Evolutionary conservation across 1,140 invertebrate genomes (phyloP), one percentile per base, ranked within the genome.

Genomic region (Dreissena polymorpha): DNA sequence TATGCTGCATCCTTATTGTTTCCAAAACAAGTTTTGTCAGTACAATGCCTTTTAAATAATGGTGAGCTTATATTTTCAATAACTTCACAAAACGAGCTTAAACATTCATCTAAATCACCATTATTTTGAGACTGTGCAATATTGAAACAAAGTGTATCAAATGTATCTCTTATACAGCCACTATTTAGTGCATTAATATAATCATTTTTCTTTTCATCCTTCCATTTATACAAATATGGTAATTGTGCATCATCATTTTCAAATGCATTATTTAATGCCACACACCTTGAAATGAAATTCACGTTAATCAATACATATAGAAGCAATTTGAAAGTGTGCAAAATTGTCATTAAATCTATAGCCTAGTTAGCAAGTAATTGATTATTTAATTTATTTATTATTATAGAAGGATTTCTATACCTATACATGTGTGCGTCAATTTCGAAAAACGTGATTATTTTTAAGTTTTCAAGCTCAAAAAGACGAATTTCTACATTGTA

Each of bases 1-100:
- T n/a, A 39, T 72, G 67, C n/a, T 23, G n/a, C 29, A 23, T 69
- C 13, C 27, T 18, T 29, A 69, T 69, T 21, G 27, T 29, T 69
- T 23, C n/a, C 27, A n/a, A n/a, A n/a, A n/a, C n/a, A n/a, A n/a
- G n/a, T n/a, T n/a, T n/a, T n/a, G n/a, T n/a, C n/a, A 18, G 16
- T 18, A 21, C n/a, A 23, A 72, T 72, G 50, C n/a, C 51, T 72
- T n/a, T n/a, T 72, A 72, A 14, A 72, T 49, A 6, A 25, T 39
- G 29, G 29, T 50, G 14, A 21, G 25, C 25, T 14, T 39, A 50
- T 29, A 68, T 68, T 29, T 18, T 68, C 67, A 25, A 72, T 50
- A 39, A 0, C 13, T 21, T 51, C 12, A 72, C 27, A 50, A 50
- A 72, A 72, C 16, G 25, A 14, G 39, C 12, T 13, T 53, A 72